These are phyloP conservation scores for Podilymbus podiceps DNA, from an alignment of 2,113 vertebrate genomes.

Conservation along the genomic window DNA sequence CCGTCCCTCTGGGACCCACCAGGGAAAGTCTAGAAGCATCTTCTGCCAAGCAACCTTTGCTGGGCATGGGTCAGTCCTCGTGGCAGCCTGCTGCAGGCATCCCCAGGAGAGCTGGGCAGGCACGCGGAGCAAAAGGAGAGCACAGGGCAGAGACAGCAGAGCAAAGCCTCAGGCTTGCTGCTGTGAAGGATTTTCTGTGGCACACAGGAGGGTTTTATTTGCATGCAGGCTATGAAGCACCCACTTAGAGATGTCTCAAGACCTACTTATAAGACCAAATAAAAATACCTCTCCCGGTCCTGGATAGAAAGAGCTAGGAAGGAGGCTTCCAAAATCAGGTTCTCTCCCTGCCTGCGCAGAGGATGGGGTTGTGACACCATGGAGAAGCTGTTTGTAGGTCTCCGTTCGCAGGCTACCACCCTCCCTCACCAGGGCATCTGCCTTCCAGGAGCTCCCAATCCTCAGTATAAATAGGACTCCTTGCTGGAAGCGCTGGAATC, in stretches of 20 bases:
- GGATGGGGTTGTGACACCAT: not conserved
- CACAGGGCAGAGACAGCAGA: not conserved
- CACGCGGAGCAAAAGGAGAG: not conserved
- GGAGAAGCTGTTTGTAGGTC: conserved; percentile 36
- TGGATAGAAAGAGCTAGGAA: not conserved
- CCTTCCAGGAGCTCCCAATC: not conserved
- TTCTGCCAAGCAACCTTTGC: not conserved
- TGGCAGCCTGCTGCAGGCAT: not conserved
- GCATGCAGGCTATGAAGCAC: not conserved
- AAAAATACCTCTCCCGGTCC: conserved; percentile 1
- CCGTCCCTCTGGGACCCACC: not conserved
- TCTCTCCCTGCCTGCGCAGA: not conserved
- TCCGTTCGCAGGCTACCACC: not conserved
- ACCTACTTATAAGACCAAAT: conserved; percentile 48
- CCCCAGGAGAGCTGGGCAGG: not conserved
- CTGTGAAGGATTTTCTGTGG: not conserved
- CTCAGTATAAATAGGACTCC: not conserved
- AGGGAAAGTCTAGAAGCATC: not conserved
- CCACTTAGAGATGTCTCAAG: not conserved
- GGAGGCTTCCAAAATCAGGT: conserved; percentile 13
- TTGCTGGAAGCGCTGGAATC: fast-evolving
- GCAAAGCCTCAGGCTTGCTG: not conserved
- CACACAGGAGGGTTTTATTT: not conserved
- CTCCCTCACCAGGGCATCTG: not conserved
- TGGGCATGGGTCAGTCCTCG: not conserved